Evolutionary conservation across 2,888 invertebrate species (phyloP).

Genomic region (Geotrupes spiniger): DNA sequence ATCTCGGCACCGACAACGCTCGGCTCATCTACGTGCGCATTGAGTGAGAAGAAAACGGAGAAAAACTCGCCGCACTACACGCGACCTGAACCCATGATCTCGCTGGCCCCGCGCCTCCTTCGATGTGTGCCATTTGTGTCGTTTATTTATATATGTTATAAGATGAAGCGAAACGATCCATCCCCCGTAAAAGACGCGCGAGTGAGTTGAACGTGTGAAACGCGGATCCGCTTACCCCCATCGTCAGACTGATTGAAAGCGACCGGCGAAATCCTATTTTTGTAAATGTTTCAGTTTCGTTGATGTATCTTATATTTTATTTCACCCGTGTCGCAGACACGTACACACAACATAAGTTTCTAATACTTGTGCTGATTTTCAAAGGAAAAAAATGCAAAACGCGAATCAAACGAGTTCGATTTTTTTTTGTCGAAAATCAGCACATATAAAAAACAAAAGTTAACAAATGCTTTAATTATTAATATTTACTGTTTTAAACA

Average conservation of each 20-base stretch:
- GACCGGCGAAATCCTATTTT: slow-evolving; percentile 41
- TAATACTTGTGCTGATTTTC: slow-evolving; percentile 31
- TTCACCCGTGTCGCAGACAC: slow-evolving; percentile 38
- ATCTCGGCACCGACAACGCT: slow-evolving; percentile 48
- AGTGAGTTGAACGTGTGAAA: slow-evolving; percentile 12
- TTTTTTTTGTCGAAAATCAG: too few relatives aligned
- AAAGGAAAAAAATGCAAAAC: too few relatives aligned
- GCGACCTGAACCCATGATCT: slow-evolving; percentile 34
- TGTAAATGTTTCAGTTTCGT: slow-evolving; percentile 44
- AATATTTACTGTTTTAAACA: slow-evolving; percentile 36
- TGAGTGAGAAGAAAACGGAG: slow-evolving; percentile 33
- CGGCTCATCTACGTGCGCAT: slow-evolving; percentile 50
- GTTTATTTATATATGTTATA: slow-evolving; percentile 9
- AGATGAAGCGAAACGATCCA: not conserved
- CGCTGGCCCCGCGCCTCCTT: slow-evolving; percentile 33
- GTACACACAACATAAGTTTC: slow-evolving; percentile 20
- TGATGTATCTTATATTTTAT: slow-evolving; percentile 46
- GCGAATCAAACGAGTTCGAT: too few relatives aligned
- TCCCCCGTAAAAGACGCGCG: slow-evolving; percentile 14
- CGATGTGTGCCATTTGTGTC: slow-evolving; percentile 37
- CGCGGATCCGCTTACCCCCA: slow-evolving; percentile 32
- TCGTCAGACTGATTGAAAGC: slow-evolving; percentile 36
- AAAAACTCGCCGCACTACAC: slow-evolving; percentile 19
- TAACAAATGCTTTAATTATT: slow-evolving; percentile 47
- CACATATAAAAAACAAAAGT: slow-evolving; percentile 37